phyloP scores from a whole-genome alignment of 2,113 vertebrate species.

The Corynorhinus townsendii region DNA sequence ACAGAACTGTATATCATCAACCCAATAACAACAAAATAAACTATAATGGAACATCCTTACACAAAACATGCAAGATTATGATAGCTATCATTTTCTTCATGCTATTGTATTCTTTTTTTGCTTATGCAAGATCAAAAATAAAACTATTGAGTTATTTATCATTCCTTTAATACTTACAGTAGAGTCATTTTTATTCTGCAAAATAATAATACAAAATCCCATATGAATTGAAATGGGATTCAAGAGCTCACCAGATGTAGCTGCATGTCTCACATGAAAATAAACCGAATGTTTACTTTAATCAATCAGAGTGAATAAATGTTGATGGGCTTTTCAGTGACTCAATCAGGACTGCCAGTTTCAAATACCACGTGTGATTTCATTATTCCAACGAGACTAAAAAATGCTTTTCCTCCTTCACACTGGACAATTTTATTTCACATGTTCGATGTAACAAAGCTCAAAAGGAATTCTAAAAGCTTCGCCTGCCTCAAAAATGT shows the following conservation, averaged over 20 bases:
- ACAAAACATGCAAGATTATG: slow-evolving; percentile 33
- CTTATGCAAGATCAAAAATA: slow-evolving; percentile 30
- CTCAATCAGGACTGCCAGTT: slow-evolving; percentile 56
- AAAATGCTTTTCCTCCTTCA: slow-evolving; percentile 53
- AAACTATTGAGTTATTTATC: slow-evolving; percentile 56
- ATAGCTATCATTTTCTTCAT: slow-evolving; percentile 45
- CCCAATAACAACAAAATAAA: slow-evolving; percentile 37
- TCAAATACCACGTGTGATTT: slow-evolving; percentile 37
- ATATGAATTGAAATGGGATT: slow-evolving; percentile 55
- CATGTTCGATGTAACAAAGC: slow-evolving; percentile 66
- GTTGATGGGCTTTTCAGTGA: slow-evolving; percentile 55
- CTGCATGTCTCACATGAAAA: slow-evolving; percentile 60
- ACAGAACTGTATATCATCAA: slow-evolving; percentile 39
- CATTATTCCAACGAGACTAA: slow-evolving; percentile 50
- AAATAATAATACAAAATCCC: slow-evolving; percentile 58
- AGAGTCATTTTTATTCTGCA: slow-evolving; percentile 37
- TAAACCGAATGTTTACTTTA: slow-evolving; percentile 65
- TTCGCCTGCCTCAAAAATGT: slow-evolving; percentile 62
- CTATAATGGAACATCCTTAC: not conserved
- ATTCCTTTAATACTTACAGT: slow-evolving; percentile 47
- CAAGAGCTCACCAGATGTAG: slow-evolving; percentile 49
- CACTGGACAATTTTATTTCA: slow-evolving; percentile 67
- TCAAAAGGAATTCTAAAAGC: slow-evolving; percentile 72
- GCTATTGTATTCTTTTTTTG: slow-evolving; percentile 49
- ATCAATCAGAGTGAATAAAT: slow-evolving; percentile 74